These are phyloP conservation scores for Salvelinus namaycush DNA, from an alignment of 2,113 vertebrate species.

Conservation along the genomic window DNA sequence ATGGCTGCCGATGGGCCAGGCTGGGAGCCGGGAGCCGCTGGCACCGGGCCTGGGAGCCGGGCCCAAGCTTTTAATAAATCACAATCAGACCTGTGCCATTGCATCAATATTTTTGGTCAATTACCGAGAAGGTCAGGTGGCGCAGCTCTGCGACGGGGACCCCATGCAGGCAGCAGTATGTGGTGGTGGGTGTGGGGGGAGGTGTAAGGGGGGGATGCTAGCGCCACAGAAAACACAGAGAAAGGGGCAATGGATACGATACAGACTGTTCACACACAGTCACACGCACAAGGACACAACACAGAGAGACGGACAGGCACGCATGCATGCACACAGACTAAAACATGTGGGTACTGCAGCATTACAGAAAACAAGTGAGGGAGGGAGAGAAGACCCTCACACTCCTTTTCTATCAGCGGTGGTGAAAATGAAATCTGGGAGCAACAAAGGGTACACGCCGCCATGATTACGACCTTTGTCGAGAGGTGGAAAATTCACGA, in stretches of 20 bases:
- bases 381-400: not conserved
- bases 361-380: slow-evolving; percentile 76
- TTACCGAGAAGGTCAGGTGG: slow-evolving; percentile 99
- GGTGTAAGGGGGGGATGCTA: slow-evolving; percentile 55
- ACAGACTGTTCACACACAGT: slow-evolving; percentile 9
- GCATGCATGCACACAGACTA: not conserved
- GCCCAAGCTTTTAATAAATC: slow-evolving; percentile 97
- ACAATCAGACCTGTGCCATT: slow-evolving; percentile 99
- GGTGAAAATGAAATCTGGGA: slow-evolving; percentile 89
- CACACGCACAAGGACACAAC: slow-evolving; percentile 10
- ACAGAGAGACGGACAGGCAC: slow-evolving; percentile 10
- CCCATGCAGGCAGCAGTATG: slow-evolving; percentile 67
- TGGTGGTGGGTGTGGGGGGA: slow-evolving; percentile 54
- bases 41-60: slow-evolving; percentile 91
- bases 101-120: slow-evolving; percentile 99
- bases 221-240: slow-evolving; percentile 19
- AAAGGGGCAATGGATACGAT: not conserved
- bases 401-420: slow-evolving; percentile 74
- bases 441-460: slow-evolving; percentile 83
- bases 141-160: slow-evolving; percentile 81
- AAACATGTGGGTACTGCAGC: slow-evolving; percentile 60
- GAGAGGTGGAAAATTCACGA: slow-evolving; percentile 80
- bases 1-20: slow-evolving; percentile 89
- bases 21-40: slow-evolving; percentile 83
- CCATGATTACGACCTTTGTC: slow-evolving; percentile 86